These are phyloP conservation scores for Protaetia brevitarsis DNA, from an alignment of 1,140 invertebrate species.

Conservation along the genomic window DNA sequence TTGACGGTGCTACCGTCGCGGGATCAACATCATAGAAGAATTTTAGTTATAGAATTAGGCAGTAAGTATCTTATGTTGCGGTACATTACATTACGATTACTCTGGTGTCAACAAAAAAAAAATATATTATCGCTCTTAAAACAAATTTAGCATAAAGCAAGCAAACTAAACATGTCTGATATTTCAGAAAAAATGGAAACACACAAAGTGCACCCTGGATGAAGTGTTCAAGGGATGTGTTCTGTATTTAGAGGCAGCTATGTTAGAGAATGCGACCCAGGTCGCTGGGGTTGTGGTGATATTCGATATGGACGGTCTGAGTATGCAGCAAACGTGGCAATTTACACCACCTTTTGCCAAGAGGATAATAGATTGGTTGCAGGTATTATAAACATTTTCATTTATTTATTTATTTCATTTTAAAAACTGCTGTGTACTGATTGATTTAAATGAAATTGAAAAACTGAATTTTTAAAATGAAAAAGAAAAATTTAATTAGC, in stretches of 20 bases:
- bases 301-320: conserved; percentile 81
- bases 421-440: too few relatives aligned
- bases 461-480: too few relatives aligned
- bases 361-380: conserved; percentile 76
- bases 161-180: conserved; percentile 23
- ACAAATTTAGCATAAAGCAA: conserved; percentile 16
- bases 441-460: too few relatives aligned
- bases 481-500: too few relatives aligned
- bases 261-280: conserved; percentile 74
- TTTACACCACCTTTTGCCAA: conserved; percentile 80
- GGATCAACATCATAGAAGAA: conserved; percentile 69
- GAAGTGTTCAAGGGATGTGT: conserved; percentile 81
- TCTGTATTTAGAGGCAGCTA: conserved; percentile 73
- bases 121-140: neutral
- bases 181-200: conserved; percentile 77
- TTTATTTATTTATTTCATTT: neutral
- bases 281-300: conserved; percentile 74
- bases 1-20: conserved; percentile 71
- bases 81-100: too few relatives aligned
- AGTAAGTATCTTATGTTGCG: conserved; percentile 70
- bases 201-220: conserved; percentile 71
- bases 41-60: conserved; percentile 73
- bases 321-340: conserved; percentile 75
- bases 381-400: conserved; percentile 49
- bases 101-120: neutral